These are phyloP conservation scores for Glossophaga mutica DNA, from an alignment of 2,797 vertebrate species.

Conservation along the genomic window DNA sequence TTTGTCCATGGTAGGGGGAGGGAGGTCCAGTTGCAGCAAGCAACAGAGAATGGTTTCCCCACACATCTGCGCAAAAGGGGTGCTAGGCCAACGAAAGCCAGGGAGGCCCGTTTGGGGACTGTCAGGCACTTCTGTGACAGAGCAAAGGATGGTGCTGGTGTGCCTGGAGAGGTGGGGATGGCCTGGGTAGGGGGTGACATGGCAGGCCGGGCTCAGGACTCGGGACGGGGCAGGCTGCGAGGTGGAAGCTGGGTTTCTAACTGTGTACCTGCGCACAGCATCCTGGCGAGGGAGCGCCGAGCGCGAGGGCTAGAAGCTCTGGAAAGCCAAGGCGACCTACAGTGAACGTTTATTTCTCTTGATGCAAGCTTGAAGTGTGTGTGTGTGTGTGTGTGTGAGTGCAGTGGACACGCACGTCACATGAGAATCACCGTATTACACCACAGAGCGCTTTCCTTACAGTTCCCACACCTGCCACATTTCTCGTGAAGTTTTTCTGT, in stretches of 20 bases:
- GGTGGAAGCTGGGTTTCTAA: neutral
- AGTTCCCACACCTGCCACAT: neutral
- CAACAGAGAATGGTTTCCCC: neutral
- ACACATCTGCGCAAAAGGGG: neutral
- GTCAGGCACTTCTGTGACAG: neutral
- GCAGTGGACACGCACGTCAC: neutral
- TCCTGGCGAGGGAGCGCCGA: neutral
- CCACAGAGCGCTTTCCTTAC: neutral
- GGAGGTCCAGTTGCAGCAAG: neutral
- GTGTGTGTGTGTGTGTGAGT: too few species aligned
- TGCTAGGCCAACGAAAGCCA: neutral
- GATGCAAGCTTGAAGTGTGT: neutral
- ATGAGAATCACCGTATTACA: fast-evolving
- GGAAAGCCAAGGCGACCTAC: neutral
- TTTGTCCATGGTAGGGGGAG: fast-evolving
- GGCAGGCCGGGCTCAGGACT: neutral
- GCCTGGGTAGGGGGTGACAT: fast-evolving
- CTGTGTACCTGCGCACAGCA: fast-evolving
- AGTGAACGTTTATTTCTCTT: neutral
- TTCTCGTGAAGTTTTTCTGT: neutral
- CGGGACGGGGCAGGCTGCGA: fast-evolving
- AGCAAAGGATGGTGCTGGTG: neutral
- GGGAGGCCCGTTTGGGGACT: too few species aligned
- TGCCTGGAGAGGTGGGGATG: neutral
- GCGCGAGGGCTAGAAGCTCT: neutral